A percentile compares a stretch with the other conserved stretches of the same genome.
phyloP scores from a whole-genome alignment of 2,797 vertebrate species.

The Paedocypris micromegethes region DNA sequence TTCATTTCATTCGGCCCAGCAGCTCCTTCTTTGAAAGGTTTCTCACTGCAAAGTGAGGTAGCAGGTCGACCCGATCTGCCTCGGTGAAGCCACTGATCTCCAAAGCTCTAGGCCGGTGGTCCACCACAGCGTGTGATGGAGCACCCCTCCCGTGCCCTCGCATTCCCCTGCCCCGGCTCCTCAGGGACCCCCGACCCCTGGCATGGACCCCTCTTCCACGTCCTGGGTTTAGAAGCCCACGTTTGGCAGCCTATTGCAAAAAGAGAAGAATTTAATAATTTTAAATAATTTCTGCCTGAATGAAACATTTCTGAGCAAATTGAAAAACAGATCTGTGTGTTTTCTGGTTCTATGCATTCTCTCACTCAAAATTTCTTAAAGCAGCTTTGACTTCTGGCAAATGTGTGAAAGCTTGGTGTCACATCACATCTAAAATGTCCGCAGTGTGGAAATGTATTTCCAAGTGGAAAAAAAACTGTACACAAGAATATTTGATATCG shows the following conservation, averaged over 20 bases:
- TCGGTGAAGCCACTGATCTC: conserved; percentile 86
- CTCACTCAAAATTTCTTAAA: too few relatives aligned
- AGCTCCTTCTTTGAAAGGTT: neutral
- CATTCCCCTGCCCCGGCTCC: conserved; percentile 78
- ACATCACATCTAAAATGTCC: too few relatives aligned
- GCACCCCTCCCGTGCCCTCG: conserved; percentile 78
- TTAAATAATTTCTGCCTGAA: neutral
- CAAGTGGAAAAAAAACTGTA: too few relatives aligned
- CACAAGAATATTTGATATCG: too few relatives aligned
- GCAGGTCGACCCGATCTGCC: conserved; percentile 81
- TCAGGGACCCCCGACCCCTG: conserved; percentile 73
- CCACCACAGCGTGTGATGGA: conserved; percentile 80
- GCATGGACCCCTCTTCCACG: conserved; percentile 77
- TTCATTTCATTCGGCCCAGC: neutral
- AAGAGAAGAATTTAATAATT: neutral
- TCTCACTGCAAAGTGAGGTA: conserved; percentile 97
- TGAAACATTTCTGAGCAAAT: too few relatives aligned
- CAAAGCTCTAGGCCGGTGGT: conserved; percentile 86
- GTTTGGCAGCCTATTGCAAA: conserved; percentile 84
- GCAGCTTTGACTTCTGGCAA: too few relatives aligned
- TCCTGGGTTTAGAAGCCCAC: conserved; percentile 84
- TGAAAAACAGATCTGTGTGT: too few relatives aligned
- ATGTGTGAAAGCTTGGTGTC: too few relatives aligned
- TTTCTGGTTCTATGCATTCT: too few relatives aligned
- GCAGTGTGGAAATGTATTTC: too few relatives aligned